phyloP scores from a whole-genome alignment of 2,888 invertebrate species.

The Mythimna lalbum region DNA sequence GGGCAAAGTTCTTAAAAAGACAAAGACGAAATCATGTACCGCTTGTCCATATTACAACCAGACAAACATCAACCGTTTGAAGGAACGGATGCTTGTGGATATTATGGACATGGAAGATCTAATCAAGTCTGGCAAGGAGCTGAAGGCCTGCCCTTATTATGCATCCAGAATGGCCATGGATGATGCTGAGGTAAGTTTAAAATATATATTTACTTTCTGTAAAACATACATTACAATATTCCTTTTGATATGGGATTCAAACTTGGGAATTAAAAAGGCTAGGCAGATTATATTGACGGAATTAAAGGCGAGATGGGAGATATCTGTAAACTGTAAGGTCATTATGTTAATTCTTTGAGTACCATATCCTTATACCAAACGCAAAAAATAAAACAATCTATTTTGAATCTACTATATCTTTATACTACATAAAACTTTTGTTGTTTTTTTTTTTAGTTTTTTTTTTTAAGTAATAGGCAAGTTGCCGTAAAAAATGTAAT shows the following conservation, averaged over 20 bases:
- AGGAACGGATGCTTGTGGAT: constrained; percentile 92
- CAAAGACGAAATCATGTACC: constrained; percentile 87
- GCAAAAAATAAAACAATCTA: too few relatives aligned
- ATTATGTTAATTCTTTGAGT: too few relatives aligned
- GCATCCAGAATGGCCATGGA: constrained; percentile 95
- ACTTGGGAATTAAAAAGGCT: not conserved
- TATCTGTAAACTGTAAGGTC: too few relatives aligned
- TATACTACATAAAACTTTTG: too few relatives aligned
- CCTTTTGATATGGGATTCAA: not conserved
- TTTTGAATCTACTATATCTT: too few relatives aligned
- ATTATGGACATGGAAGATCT: constrained; percentile 97
- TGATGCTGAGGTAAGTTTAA: constrained; percentile 93
- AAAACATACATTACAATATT: not conserved
- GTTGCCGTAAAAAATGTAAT: too few relatives aligned
- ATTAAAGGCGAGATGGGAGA: not conserved
- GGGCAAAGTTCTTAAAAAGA: constrained; percentile 92
- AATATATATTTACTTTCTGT: too few relatives aligned
- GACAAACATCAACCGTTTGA: constrained; percentile 91
- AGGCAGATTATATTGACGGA: not conserved
- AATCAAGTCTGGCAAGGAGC: constrained; percentile 92
- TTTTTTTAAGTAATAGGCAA: too few relatives aligned
- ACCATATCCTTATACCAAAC: too few relatives aligned
- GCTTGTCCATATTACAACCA: constrained; percentile 94
- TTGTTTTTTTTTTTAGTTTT: too few relatives aligned
- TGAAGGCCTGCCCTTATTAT: constrained; percentile 98